phyloP scores from a whole-genome alignment of 2,113 vertebrate species.

The Zeus faber region DNA sequence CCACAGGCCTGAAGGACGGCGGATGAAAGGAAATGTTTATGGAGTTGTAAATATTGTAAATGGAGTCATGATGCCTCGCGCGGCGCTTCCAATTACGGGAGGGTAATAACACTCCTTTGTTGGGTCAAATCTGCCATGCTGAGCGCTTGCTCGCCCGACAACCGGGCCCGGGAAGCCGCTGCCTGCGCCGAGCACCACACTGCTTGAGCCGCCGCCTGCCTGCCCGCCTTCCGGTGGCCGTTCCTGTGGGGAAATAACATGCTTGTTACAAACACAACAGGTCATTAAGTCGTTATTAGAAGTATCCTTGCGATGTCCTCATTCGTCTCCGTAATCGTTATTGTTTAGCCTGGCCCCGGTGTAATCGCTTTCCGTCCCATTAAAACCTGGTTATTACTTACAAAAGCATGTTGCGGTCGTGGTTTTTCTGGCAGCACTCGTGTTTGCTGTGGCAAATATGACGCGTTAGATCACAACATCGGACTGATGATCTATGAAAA shows the following conservation, averaged over 20 bases:
- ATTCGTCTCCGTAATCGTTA: conserved; percentile 39
- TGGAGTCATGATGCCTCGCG: conserved; percentile 54
- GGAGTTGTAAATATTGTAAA: conserved; percentile 76
- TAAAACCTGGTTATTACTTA: conserved; percentile 54
- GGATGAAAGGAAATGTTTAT: conserved; percentile 68
- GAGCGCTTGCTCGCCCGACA: conserved; percentile 27
- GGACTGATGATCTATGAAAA: too few relatives aligned
- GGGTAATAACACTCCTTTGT: conserved; percentile 69
- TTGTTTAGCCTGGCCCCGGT: conserved; percentile 23
- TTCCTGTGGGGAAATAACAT: conserved; percentile 38
- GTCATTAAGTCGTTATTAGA: conserved; percentile 50
- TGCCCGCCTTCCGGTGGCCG: too few relatives aligned
- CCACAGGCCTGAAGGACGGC: conserved; percentile 65
- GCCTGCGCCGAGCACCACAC: too few relatives aligned
- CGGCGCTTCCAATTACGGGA: conserved; percentile 68
- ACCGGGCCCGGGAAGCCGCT: too few relatives aligned
- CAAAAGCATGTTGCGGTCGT: conserved; percentile 11
- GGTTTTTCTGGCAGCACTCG: conserved; percentile 18
- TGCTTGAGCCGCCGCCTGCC: too few relatives aligned
- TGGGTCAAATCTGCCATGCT: conserved; percentile 53
- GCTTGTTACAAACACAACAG: conserved; percentile 38
- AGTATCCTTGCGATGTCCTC: conserved; percentile 41
- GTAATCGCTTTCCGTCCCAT: conserved; percentile 43
- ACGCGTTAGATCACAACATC: too few relatives aligned
- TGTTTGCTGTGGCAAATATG: too few relatives aligned